These are phyloP conservation scores for Enteromius fasciolatus DNA, from an alignment of 2,797 vertebrate species.

Conservation along the genomic window DNA sequence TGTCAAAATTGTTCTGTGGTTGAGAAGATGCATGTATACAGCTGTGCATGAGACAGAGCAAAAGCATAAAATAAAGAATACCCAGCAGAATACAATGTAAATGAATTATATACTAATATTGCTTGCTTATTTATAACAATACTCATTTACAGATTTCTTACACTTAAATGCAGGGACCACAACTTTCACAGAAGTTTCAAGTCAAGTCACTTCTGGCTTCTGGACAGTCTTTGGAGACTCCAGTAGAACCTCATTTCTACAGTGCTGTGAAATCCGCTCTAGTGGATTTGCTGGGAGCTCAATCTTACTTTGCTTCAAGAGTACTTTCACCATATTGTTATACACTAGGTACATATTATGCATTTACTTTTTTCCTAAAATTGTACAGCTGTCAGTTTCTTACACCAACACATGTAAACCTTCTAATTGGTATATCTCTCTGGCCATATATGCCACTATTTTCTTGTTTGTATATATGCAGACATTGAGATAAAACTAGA, in stretches of 20 bases:
- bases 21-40: neutral
- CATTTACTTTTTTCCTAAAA: neutral
- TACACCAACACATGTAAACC: neutral
- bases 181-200: conserved; percentile 78
- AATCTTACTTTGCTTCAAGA: conserved; percentile 84
- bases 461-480: conserved; percentile 58
- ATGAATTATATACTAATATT: neutral
- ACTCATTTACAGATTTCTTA: neutral
- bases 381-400: neutral
- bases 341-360: conserved; percentile 79
- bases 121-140: conserved; percentile 1
- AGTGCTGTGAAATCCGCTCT: conserved; percentile 81
- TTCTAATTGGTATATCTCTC: neutral
- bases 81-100: neutral
- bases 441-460: neutral
- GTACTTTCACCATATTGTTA: conserved; percentile 89
- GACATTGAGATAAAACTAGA: conserved; percentile 95
- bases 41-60: neutral
- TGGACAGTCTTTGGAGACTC: conserved; percentile 77
- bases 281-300: conserved; percentile 82
- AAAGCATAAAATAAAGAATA: neutral
- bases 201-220: conserved; percentile 79
- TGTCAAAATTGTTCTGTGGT: neutral
- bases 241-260: conserved; percentile 79
- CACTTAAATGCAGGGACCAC: conserved; percentile 79